Evolutionary conservation across 1,140 invertebrate genomes (phyloP), one percentile per base, ranked within the genome.

Genomic region (Cotesia vestalis): DNA sequence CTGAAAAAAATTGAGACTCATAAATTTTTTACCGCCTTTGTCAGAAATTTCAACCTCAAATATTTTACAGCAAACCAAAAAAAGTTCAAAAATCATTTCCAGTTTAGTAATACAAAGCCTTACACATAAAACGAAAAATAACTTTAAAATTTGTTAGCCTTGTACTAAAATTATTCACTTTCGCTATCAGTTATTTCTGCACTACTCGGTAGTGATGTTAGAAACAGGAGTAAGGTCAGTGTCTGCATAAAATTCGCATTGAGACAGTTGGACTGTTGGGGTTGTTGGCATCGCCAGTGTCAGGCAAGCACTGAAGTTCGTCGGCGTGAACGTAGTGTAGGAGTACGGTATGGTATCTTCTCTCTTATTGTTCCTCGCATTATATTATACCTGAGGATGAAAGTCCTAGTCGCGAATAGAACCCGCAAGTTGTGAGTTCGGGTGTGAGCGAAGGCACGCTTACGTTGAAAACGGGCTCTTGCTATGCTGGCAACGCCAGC

Each of bases 91-190:
- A 27, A 27, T 27, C 3, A 27, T 27, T 27, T 27, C 27, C 27
- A 27, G 27, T 3, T 27, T 27, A 27, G 27, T 27, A 27, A 27
- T 27, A 27, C 27, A 27, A 27, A 27, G 27, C 1, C 27, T 27
- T 27, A 27, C 27, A 27, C 27, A 55, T 55, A 57, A 57, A 57
- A 14, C 6, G 2, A 57, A 14, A 57, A 17, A 2, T 55, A 38
- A 63, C 4, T 36, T 8, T 6, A 6, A 4, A n/a, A 40, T 36
- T 63, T 63, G 3, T 4, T 14, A 8, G 20, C 12, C 17, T 59
- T 68, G 85, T 84, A 82, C 84, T 83, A 85, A 85, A 84, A 80
- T 84, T 80, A 79, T 80, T 78, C 85, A 86, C 84, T 86, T 84
- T 46, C 40, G 27, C 76, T 84, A 5, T 46, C 40, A 6, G 40